Evolutionary conservation across 2,113 vertebrate genomes (phyloP), one percentile per base, ranked within the genome.

Genomic region (Scolopax mira): DNA sequence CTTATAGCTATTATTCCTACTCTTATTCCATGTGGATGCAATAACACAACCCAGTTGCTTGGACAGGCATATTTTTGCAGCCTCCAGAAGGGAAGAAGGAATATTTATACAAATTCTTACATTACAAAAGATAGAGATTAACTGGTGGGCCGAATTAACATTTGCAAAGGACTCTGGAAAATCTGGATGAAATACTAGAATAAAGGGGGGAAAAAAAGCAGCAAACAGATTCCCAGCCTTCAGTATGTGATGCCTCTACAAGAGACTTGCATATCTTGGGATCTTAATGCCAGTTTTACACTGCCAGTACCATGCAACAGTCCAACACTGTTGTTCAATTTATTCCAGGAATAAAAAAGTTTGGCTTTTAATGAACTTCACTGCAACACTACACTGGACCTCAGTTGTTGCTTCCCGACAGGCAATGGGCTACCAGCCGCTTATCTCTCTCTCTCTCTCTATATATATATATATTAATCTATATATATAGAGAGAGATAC

Each of bases 301-400:
- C 23, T 42, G 65, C 21, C 64, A 70, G 64, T 10, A 65, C 12
- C 30, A 62, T 1, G 1, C 64, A 92, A 61, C 39, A 79, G 51
- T 27, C 10, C 44, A 83, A 49, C 11, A 6, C 11, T 3, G 2
- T 39, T 0, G 0, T 44, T 73, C 55, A n/a, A 31, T 70, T 80
- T 73, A 78, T 60, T 78, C 61, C 44, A 88, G 60, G 39, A 84
- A 83, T 39, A 90, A 88, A 22, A 11, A 69, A 86, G 46, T 46
- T 67, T 86, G 33, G 21, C 42, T 84, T 74, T 55, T 64, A 67
- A 71, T 18, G 17, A 78, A 54, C 41, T 55, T 58, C 46, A 62
- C 6, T 37, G 49, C 67, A 93, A 79, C 31, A 89, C 21, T 81
- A 66, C 73, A 88, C 27, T 33, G 19, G 27, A 62, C 19, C 17